Evolutionary conservation across 2,113 vertebrate species (phyloP).

Genomic region (Oncorhynchus clarkii): DNA sequence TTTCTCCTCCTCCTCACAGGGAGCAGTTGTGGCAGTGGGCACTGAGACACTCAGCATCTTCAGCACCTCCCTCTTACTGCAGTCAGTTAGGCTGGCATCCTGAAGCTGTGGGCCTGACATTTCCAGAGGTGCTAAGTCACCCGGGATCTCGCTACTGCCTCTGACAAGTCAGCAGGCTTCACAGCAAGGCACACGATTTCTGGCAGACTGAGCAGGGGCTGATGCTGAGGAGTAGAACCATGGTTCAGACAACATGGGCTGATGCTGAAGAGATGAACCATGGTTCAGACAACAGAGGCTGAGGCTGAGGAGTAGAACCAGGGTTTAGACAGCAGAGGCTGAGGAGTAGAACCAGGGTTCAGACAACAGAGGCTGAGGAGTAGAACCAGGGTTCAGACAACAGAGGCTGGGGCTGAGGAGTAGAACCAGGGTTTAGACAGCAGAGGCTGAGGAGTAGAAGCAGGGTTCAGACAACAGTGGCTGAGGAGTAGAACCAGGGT

Average conservation of each 20-base stretch:
- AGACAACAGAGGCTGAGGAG: not conserved
- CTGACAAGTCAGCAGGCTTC: constrained; percentile 39
- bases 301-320: not conserved
- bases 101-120: constrained; percentile 29
- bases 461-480: not conserved
- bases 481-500: not conserved
- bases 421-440: not conserved
- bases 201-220: constrained; percentile 13
- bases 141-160: constrained; percentile 44
- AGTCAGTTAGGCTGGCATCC: constrained; percentile 4
- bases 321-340: not conserved
- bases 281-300: not conserved
- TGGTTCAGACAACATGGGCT: not conserved
- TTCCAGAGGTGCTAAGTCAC: constrained; percentile 57
- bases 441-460: not conserved
- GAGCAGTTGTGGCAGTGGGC: not conserved
- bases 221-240: constrained; percentile 11
- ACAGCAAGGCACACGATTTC: not conserved
- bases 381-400: not conserved
- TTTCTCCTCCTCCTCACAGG: not conserved
- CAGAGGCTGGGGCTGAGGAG: not conserved
- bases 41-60: not conserved
- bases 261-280: not conserved
- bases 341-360: not conserved
- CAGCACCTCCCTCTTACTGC: not conserved